phyloP scores from a whole-genome alignment of 92 coral and sea anemone genomes.

The Phenganax subtilis region DNA sequence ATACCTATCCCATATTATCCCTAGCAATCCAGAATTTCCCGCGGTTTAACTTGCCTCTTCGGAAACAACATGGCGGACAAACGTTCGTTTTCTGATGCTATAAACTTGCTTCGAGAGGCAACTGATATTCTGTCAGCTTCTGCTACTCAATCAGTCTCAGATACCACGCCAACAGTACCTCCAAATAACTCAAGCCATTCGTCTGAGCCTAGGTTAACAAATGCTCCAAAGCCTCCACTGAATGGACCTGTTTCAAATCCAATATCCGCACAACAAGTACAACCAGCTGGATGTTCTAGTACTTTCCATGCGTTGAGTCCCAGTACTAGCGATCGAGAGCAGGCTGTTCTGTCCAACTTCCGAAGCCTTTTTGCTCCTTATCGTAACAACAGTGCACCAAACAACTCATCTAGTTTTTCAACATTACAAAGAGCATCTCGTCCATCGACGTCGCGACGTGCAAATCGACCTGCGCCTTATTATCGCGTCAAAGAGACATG shows the following conservation, averaged over 20 bases:
- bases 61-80: background rate
- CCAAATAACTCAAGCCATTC: no score
- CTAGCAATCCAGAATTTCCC: background rate
- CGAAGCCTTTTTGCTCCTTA: background rate
- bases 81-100: background rate
- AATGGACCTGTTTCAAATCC: background rate
- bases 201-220: background rate
- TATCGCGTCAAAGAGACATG: background rate
- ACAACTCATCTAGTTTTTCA: background rate
- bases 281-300: background rate
- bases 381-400: background rate
- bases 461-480: background rate
- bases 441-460: slow-evolving; percentile 3
- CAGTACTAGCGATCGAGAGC: background rate
- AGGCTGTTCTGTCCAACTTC: slow-evolving; percentile 7
- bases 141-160: no score
- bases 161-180: no score
- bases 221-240: background rate
- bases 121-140: background rate
- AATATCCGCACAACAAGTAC: background rate
- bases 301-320: background rate
- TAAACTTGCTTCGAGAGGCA: slow-evolving; percentile 1
- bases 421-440: background rate
- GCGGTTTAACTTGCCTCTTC: background rate
- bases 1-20: no score